Percentiles rank a stretch among this genome's conserved stretches.
These are phyloP conservation scores for Istiophorus platypterus DNA, from an alignment of 2,113 vertebrate genomes.

Conservation along the genomic window DNA sequence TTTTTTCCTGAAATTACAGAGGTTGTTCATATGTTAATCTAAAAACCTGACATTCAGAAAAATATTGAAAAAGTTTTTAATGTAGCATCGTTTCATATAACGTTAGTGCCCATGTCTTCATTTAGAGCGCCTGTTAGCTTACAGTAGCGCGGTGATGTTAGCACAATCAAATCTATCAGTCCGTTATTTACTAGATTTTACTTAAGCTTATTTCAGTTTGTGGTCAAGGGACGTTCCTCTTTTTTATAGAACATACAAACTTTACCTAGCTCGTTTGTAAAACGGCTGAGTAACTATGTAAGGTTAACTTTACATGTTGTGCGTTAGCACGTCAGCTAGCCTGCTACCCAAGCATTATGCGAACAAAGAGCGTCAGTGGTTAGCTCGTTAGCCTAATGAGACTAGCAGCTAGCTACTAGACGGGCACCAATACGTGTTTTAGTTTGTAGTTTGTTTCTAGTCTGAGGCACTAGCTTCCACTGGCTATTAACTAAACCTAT, in stretches of 20 bases:
- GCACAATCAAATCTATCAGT: slow-evolving; percentile 30
- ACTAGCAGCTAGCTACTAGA: slow-evolving; percentile 49
- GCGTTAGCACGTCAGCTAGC: slow-evolving; percentile 55
- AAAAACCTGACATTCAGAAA: not conserved
- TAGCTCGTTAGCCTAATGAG: slow-evolving; percentile 62
- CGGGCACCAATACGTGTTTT: slow-evolving; percentile 1
- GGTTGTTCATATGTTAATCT: fast-evolving
- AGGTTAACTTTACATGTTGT: not conserved
- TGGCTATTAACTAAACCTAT: not conserved
- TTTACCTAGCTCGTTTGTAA: not conserved
- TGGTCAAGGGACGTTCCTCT: not conserved
- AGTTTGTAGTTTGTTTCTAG: not conserved
- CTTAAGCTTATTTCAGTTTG: not conserved
- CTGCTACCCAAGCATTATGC: slow-evolving; percentile 30
- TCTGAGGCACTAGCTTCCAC: not conserved
- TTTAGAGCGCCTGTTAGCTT: slow-evolving; percentile 74
- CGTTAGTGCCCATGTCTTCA: slow-evolving; percentile 65
- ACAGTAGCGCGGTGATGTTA: slow-evolving; percentile 57
- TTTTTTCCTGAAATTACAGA: not conserved
- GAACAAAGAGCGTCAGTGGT: slow-evolving; percentile 74
- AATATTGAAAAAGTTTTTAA: slow-evolving; percentile 61
- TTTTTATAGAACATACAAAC: not conserved
- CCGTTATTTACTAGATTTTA: not conserved
- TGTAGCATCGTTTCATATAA: slow-evolving; percentile 43
- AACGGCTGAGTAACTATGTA: not conserved